These are phyloP conservation scores for Arizona elegans DNA, from an alignment of 2,113 vertebrate genomes.

Conservation along the genomic window DNA sequence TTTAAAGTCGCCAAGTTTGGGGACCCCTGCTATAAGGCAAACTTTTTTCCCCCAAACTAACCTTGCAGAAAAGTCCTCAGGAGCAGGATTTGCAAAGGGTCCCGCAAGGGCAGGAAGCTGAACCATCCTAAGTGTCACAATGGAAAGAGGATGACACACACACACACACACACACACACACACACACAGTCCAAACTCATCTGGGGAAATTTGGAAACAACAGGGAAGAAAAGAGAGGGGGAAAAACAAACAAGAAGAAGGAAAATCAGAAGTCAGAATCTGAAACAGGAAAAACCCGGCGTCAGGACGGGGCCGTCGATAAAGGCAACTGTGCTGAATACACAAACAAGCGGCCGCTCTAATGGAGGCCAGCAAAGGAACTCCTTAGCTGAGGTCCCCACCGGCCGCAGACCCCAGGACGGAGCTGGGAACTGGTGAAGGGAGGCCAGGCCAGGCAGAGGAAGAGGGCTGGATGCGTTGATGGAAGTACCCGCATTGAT, in stretches of 20 bases:
- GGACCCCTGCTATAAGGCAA: too few species aligned
- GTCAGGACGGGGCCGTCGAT: conserved; percentile 87
- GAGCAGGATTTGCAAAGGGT: background rate
- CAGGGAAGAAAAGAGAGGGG: conserved; percentile 72
- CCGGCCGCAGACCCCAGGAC: conserved; percentile 27
- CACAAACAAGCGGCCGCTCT: conserved; percentile 79
- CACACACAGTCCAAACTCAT: conserved; percentile 54
- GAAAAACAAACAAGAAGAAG: conserved; percentile 59
- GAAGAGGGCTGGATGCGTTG: background rate
- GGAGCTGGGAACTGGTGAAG: background rate
- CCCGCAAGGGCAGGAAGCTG: too few species aligned
- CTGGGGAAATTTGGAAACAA: conserved; percentile 58
- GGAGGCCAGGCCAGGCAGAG: background rate
- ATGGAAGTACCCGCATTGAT: background rate
- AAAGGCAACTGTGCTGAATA: conserved; percentile 80
- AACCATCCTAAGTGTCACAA: background rate
- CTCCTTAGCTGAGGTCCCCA: conserved; percentile 71
- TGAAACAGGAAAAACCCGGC: conserved; percentile 97
- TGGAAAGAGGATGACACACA: conserved; percentile 30
- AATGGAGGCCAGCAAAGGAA: conserved; percentile 58
- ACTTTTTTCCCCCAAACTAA: too few species aligned
- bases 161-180: too few species aligned
- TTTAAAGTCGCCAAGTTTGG: too few species aligned
- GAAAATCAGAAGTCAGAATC: conserved; percentile 89
- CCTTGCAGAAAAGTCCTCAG: too few species aligned